Base-by-base conservation (phyloP, 2,888 invertebrate species). In the Volucella inflata region DNA sequence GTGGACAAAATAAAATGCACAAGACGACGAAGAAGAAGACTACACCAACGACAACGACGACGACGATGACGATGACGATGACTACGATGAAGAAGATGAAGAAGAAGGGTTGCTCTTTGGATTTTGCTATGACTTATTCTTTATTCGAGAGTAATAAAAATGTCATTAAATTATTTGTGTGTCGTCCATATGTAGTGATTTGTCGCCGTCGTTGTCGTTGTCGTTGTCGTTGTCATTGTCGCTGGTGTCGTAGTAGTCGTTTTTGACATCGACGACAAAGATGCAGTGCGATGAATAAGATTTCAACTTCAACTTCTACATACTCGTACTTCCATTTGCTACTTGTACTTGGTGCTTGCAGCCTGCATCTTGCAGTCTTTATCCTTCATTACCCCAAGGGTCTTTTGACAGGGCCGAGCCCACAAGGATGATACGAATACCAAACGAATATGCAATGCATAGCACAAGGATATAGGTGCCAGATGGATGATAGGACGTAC, bases 101-200 rank as follows among this genome's bases (percentile, higher is more conserved):
- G n/a, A 55, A 38, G 36, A 12, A 64, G 64, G 68, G 53, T 64
- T 65, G 74, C 64, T 84, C 75, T 79, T 67, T 59, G 76, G 76
- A 85, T 85, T 80, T 57, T 76, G 60, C 81, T 76, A 85, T 80
- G 85, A 85, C 85, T 85, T 85, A 85, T 85, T 81, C 81, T 71
- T 76, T 85, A 80, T 85, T 81, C 81, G 81, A 85, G 80, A 80
- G 81, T 85, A 85, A 85, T 85, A 85, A 85, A 85, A 85, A 85
- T 64, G 81, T 85, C 81, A 81, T 85, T 85, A 80, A 80, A 85
- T 85, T 85, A 85, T 81, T 81, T 85, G 85, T 80, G 81, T 76
- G 72, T 48, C 76, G 76, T 80, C 84, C 72, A 71, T 79, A 84
- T 81, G 85, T 68, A 81, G 80, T 77, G 85, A 77, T 70, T 79